Base-by-base conservation (phyloP, 1,140 invertebrate genomes). In the Druon quercuslanigerum region DNA sequence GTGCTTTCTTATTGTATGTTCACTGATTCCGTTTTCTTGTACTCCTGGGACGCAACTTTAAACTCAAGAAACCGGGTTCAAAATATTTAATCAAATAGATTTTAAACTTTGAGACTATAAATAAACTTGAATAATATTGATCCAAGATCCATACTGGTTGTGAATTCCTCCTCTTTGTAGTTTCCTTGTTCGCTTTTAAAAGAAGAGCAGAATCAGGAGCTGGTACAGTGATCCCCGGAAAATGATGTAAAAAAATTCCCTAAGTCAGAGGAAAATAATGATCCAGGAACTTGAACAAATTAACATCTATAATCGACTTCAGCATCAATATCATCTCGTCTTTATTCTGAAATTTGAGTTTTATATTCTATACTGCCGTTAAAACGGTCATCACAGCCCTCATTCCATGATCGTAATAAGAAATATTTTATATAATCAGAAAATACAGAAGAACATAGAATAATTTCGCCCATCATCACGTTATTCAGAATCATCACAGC, bases 401-500 rank as follows among this genome's bases (percentile, higher is more conserved):
- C 96, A 96, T 96, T 75, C 97, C 97, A 82, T 97, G 98, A 89
- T 98, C 97, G 81, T 98, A 98, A 84, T 98, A 97, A 79, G 95
- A 95, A n/a, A n/a, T n/a, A n/a, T n/a, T n/a, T n/a, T n/a, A n/a
- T n/a, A n/a, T n/a, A n/a, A n/a, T n/a, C n/a, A n/a, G n/a, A n/a
- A n/a, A n/a, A 99, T 3, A 97, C 97, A 80, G 94, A 97, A 0
- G 97, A 98, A 84, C 98, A 98, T 0, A 98, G 91, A 0, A 95
- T 96, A 72, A 98, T 98, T 90, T 98, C 97, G 0, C 95, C 96
- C 84, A 98, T 98, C 91, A 98, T 94, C 0, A 96, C 95, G 87
- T 98, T 98, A 88, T 98, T 96, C 0, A 97, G 97, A 14, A 98
- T 96, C 97, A 98, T 98, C 97, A 98, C 98, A 0, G 97, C 96